phyloP scores from a whole-genome alignment of 1,140 invertebrate genomes.

The Drosophila burlai region DNA sequence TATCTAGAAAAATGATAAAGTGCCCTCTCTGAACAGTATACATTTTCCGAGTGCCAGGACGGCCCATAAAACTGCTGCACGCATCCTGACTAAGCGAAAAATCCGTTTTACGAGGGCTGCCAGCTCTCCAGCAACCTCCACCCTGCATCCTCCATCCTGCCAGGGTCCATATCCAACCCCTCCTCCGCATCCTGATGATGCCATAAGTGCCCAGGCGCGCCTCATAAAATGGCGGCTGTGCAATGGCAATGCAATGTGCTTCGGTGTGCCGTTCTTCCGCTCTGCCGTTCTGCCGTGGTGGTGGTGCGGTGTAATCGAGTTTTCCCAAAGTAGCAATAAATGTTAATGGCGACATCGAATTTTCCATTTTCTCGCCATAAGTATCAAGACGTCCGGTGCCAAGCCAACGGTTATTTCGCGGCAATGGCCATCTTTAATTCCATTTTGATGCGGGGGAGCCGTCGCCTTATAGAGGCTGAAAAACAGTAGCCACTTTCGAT shows the following conservation, averaged over 20 bases:
- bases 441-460: slow-evolving; percentile 34
- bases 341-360: slow-evolving; percentile 83
- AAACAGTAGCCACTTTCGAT: slow-evolving; percentile 49
- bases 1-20: background rate
- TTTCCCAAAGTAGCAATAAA: slow-evolving; percentile 82
- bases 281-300: background rate
- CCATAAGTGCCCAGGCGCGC: slow-evolving; percentile 77
- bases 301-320: slow-evolving; percentile 69
- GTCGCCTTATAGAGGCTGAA: slow-evolving; percentile 5
- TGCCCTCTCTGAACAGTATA: slow-evolving; percentile 43
- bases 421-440: slow-evolving; percentile 65
- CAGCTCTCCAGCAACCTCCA: slow-evolving; percentile 42
- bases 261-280: background rate
- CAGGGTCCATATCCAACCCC: slow-evolving; percentile 18
- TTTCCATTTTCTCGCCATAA: slow-evolving; percentile 83
- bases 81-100: slow-evolving; percentile 76
- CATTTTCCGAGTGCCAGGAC: slow-evolving; percentile 68
- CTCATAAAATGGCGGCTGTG: slow-evolving; percentile 73
- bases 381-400: slow-evolving; percentile 79
- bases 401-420: slow-evolving; percentile 42
- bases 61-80: slow-evolving; percentile 55
- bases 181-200: slow-evolving; percentile 60
- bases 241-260: slow-evolving; percentile 44
- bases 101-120: slow-evolving; percentile 68
- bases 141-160: background rate